Percentiles rank a stretch among this genome's conserved stretches.
phyloP scores from a whole-genome alignment of 2,113 vertebrate genomes.

The Alethe castanea region DNA sequence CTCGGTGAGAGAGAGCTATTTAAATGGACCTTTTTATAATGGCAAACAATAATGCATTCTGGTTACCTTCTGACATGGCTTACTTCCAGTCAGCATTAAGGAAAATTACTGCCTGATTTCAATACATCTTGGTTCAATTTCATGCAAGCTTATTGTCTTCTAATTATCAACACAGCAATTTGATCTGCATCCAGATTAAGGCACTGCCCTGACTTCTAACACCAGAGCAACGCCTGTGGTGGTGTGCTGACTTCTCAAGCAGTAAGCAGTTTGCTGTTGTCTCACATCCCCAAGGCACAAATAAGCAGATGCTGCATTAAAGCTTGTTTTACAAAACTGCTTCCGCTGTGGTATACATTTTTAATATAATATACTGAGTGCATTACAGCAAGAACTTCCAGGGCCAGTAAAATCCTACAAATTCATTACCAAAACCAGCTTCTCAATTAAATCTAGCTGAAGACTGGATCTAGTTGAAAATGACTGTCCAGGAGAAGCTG shows the following conservation, averaged over 20 bases:
- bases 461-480: not conserved
- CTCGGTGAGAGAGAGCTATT: constrained; percentile 20
- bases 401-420: constrained; percentile 51
- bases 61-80: constrained; percentile 34
- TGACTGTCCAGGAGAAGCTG: not conserved
- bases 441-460: constrained; percentile 39
- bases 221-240: not conserved
- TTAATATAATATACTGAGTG: constrained; percentile 65
- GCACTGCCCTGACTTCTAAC: constrained; percentile 38
- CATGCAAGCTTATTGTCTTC: constrained; percentile 47
- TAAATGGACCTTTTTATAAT: constrained; percentile 50
- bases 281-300: constrained; percentile 56
- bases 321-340: constrained; percentile 65
- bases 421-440: constrained; percentile 53
- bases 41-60: constrained; percentile 37
- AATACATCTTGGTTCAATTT: constrained; percentile 46
- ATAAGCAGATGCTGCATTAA: constrained; percentile 68
- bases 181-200: constrained; percentile 29
- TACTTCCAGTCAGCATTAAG: constrained; percentile 49
- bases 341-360: constrained; percentile 73
- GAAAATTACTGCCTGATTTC: constrained; percentile 47
- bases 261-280: constrained; percentile 61
- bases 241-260: constrained; percentile 55
- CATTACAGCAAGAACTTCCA: constrained; percentile 42
- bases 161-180: constrained; percentile 55